phyloP scores from a whole-genome alignment of 1,140 invertebrate species.

The Mercenaria mercenaria region DNA sequence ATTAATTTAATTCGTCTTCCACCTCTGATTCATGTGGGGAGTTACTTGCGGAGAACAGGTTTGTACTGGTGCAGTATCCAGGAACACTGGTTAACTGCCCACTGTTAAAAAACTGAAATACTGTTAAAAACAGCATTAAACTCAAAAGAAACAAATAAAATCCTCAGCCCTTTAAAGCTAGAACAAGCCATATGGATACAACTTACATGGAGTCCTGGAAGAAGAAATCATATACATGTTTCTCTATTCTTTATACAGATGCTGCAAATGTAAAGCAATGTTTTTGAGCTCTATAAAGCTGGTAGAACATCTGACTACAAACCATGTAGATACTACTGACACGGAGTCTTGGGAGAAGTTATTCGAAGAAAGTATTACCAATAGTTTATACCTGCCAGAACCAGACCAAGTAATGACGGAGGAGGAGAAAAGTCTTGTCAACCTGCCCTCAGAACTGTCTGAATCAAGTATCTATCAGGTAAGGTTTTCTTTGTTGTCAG shows the following conservation, averaged over 20 bases:
- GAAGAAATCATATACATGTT: too few relatives aligned
- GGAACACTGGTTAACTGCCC: too few relatives aligned
- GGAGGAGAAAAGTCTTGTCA: slow-evolving; percentile 76
- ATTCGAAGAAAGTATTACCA: slow-evolving; percentile 80
- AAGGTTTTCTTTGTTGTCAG: not conserved
- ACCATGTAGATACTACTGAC: slow-evolving; percentile 69
- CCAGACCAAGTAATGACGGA: slow-evolving; percentile 73
- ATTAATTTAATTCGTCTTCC: too few relatives aligned
- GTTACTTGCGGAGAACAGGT: too few relatives aligned
- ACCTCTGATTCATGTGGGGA: too few relatives aligned
- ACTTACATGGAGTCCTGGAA: too few relatives aligned
- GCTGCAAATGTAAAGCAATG: slow-evolving; percentile 75
- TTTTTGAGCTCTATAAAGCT: slow-evolving; percentile 81
- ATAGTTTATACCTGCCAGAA: slow-evolving; percentile 83
- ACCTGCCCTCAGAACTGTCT: slow-evolving; percentile 80
- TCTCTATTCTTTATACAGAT: slow-evolving; percentile 70
- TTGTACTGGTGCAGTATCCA: too few relatives aligned
- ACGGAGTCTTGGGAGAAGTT: slow-evolving; percentile 73
- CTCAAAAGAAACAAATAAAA: too few relatives aligned
- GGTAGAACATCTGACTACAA: slow-evolving; percentile 81
- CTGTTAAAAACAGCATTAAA: too few relatives aligned
- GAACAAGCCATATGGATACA: too few relatives aligned
- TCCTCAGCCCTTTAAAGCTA: too few relatives aligned
- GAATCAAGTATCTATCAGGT: slow-evolving; percentile 26
- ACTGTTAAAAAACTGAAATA: too few relatives aligned